These are phyloP conservation scores for Actinemys pallida DNA, from an alignment of 2,113 vertebrate genomes.

Conservation along the genomic window DNA sequence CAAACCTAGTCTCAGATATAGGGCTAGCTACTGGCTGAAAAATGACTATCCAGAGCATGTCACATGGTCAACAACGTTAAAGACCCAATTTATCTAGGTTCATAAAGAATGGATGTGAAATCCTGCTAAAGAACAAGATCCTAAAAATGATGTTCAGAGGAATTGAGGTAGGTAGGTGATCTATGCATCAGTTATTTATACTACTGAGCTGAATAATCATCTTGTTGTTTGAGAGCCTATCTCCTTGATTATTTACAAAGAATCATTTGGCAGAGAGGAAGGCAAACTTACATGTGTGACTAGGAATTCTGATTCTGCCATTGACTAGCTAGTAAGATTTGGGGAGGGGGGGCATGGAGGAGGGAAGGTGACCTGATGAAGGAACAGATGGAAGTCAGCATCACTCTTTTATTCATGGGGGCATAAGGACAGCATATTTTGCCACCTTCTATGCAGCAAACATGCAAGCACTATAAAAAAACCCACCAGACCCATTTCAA, in stretches of 20 bases:
- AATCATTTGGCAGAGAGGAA: neutral
- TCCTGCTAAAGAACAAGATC: neutral
- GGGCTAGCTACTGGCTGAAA: neutral
- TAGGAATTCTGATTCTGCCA: neutral
- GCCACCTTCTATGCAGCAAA: rapidly evolving
- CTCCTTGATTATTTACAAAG: neutral
- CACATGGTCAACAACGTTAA: neutral
- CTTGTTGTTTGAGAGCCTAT: neutral
- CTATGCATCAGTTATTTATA: rapidly evolving
- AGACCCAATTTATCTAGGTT: neutral
- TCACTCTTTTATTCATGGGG: neutral
- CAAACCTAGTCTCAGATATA: neutral
- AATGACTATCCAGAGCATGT: rapidly evolving
- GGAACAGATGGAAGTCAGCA: rapidly evolving
- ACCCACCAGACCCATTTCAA: neutral
- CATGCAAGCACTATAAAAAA: neutral
- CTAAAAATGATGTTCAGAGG: neutral
- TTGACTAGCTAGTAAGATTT: neutral
- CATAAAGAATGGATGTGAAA: neutral
- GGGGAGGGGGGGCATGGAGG: too few relatives aligned
- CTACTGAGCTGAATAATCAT: neutral
- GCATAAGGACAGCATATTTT: neutral
- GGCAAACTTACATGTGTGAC: neutral
- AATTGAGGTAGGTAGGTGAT: neutral
- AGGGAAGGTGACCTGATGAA: neutral